These are phyloP conservation scores for Vidua chalybeata DNA, from an alignment of 2,113 vertebrate genomes.

Conservation along the genomic window DNA sequence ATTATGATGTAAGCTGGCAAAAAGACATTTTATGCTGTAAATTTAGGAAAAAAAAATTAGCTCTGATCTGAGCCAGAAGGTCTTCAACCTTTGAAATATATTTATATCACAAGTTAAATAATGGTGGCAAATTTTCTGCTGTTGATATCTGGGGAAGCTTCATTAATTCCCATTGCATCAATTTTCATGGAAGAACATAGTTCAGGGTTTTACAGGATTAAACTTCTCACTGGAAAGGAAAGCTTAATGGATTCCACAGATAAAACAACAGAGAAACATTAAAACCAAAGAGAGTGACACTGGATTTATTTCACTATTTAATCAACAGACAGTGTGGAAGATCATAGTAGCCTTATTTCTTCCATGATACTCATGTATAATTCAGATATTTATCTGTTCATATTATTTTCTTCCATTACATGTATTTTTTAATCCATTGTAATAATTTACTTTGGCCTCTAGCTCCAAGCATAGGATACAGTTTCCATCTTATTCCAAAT, in stretches of 20 bases:
- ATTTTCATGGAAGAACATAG: not conserved
- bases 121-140: not conserved
- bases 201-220: not conserved
- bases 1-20: slow-evolving; percentile 25
- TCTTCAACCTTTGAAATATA: not conserved
- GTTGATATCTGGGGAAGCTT: not conserved
- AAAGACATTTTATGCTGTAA: not conserved
- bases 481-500: slow-evolving; percentile 34
- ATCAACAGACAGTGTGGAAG: not conserved
- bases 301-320: not conserved
- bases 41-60: not conserved
- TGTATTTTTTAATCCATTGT: slow-evolving; percentile 17
- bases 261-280: not conserved
- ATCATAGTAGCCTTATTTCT: not conserved
- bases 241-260: slow-evolving; percentile 20
- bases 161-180: not conserved
- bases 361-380: not conserved
- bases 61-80: not conserved
- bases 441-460: slow-evolving; percentile 52
- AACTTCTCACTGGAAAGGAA: not conserved
- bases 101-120: not conserved
- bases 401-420: slow-evolving; percentile 28
- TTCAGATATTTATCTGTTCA: not conserved
- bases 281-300: not conserved
- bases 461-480: not conserved